Base-by-base conservation (phyloP, 2,888 invertebrate species). In the Hydropsyche betteni region DNA sequence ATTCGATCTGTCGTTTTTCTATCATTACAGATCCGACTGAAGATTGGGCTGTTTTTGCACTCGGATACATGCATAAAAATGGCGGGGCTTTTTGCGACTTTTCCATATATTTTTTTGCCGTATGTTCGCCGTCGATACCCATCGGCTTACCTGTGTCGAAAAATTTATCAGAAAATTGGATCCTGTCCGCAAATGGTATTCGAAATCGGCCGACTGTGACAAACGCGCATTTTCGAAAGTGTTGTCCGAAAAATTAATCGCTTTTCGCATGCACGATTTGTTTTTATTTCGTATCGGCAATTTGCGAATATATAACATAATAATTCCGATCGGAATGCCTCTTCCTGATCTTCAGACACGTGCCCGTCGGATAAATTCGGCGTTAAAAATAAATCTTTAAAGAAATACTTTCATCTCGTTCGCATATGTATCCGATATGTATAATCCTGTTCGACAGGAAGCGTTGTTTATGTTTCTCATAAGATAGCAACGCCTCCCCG, bases 401-500 rank as follows among this genome's bases (percentile, higher is more conserved):
- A 24, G n/a, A 14, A 55, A 55, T 55, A 14, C 8, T 4, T 16
- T 58, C 16, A 4, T 16, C 58, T 58, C 14, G 33, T 34, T 12
- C 8, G 7, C 64, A 64, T 64, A 64, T 64, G 34, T 36, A 36
- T 64, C 36, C 36, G 10, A 64, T 44, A 44, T 44, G n/a, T 64
- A 64, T 36, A 36, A 64, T 64, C 64, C 34, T 34, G 36, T 24
- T 70, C 38, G 50, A 36, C 44, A 68, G 75, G 72, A 75, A 69
- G 16, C 55, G 68, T 50, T 52, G 68, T 74, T 68, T 72, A 69
- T 69, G 53, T 73, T 74, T 73, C 69, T 73, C 68, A 73, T 68
- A 10, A 76, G 73, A 68, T 73, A 68, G 64, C 64, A 74, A 52
- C 68, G 68, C 50, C 44, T 53, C 68, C 38, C 53, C 68, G 50